Evolutionary conservation across 2,888 invertebrate species (phyloP), one percentile per base, ranked within the genome.

Genomic region (Endotricha flammealis): DNA sequence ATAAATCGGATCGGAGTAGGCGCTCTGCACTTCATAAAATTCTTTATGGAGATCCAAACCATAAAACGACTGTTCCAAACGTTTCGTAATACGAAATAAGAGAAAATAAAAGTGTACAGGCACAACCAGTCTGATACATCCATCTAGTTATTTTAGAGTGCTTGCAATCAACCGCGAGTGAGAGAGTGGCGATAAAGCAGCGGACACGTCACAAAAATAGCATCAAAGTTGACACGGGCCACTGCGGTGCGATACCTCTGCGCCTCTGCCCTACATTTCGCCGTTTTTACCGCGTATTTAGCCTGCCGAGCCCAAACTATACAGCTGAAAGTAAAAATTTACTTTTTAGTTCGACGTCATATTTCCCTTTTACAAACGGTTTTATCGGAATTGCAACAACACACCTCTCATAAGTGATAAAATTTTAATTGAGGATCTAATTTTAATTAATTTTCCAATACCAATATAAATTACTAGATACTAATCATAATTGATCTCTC

Each of bases 151-250:
- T 57, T 52, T 50, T 48, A 47, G 52, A 47, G 52, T 46, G 47
- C 41, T 46, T 62, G 64, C 56, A 63, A 64, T 71, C 63, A 50
- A 61, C 64, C 64, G 52, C 61, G 63, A 64, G 53, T 52, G 60
- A 62, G 62, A 60, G 55, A 53, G 58, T 50, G 50, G 57, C 61
- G 63, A 71, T 73, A 70, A 72, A 73, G 50, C 54, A 54, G 66
- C 74, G 73, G 64, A 66, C 74, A 65, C 64, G 63, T 73, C 67
- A 73, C 73, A 64, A 72, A 79, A 80, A 80, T 83, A 81, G 72
- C 74, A 72, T 74, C 73, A 70, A 74, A 71, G 69, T 58, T 63
- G 62, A 64, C 65, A 59, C 59, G 62, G 64, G 57, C 63, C 58
- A 53, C 59, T 46, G 48, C 56, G 50, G 52, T 54, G 64, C 59